Evolutionary conservation across 2,888 invertebrate genomes (phyloP).

Genomic region (Drosophila barbarae): DNA sequence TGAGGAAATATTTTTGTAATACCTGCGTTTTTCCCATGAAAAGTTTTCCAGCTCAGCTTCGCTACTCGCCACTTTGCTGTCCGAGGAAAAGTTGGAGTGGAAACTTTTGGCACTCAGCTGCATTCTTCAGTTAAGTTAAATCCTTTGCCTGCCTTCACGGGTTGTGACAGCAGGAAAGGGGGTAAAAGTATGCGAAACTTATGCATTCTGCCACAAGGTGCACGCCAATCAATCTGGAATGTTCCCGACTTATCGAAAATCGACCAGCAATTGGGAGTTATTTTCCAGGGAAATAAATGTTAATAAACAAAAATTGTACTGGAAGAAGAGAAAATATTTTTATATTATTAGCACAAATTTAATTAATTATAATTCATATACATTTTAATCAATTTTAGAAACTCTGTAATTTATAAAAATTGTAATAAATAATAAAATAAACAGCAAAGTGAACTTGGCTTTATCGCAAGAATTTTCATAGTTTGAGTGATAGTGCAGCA

Average conservation of each 20-base stretch:
- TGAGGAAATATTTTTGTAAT: conserved; percentile 14
- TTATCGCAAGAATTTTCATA: not conserved
- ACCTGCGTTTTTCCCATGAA: not conserved
- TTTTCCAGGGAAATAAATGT: not conserved
- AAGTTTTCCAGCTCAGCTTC: conserved; percentile 9
- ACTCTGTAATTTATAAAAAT: too few relatives aligned
- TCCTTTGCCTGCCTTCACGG: conserved; percentile 19
- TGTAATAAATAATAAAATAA: not conserved
- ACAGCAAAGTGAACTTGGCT: not conserved
- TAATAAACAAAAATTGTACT: not conserved
- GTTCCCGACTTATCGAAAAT: not conserved
- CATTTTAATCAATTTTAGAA: too few relatives aligned
- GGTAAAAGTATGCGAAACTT: conserved; percentile 1
- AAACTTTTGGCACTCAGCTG: conserved; percentile 46
- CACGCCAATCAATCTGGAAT: conserved; percentile 19
- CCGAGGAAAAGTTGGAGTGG: conserved; percentile 26
- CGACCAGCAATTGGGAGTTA: not conserved
- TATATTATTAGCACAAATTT: not conserved
- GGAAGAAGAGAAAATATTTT: not conserved
- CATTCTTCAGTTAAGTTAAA: conserved; percentile 24
- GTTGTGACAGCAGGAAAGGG: conserved; percentile 11
- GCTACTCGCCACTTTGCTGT: conserved; percentile 18
- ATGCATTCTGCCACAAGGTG: conserved; percentile 17
- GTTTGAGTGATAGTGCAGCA: conserved; percentile 6
- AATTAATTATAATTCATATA: not conserved